Percentiles rank a stretch among this genome's conserved stretches.
phyloP scores from a whole-genome alignment of 2,113 vertebrate species.

The Dendrocopos noguchii region DNA sequence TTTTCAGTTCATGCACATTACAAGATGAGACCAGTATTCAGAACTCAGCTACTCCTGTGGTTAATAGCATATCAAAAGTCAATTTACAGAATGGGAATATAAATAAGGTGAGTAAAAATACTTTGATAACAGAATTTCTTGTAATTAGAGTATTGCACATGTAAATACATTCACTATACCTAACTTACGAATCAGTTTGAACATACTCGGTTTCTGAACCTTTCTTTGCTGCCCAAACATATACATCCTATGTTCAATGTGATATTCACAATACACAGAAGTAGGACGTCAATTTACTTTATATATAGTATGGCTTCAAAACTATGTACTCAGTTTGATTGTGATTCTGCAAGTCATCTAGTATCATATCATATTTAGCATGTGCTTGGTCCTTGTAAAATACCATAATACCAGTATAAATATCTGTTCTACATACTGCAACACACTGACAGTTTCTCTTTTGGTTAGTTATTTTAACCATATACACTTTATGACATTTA shows the following conservation, averaged over 20 bases:
- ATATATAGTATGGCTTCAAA: background rate
- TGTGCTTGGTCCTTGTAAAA: background rate
- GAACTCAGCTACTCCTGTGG: conserved; percentile 13
- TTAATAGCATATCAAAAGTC: conserved; percentile 1
- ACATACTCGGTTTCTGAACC: background rate
- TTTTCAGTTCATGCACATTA: conserved; percentile 66
- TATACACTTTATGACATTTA: background rate
- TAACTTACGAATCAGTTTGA: background rate
- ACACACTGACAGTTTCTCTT: background rate
- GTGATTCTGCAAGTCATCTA: background rate
- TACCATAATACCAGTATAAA: background rate
- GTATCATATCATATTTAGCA: background rate
- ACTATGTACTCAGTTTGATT: background rate
- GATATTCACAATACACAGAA: background rate
- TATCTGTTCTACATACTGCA: background rate
- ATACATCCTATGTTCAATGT: background rate
- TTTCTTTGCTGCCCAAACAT: background rate
- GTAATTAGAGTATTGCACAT: background rate
- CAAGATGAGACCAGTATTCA: conserved; percentile 24
- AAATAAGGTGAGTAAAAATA: conserved; percentile 65
- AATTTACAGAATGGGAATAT: conserved; percentile 24
- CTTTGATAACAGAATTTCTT: background rate
- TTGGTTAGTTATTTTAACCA: background rate
- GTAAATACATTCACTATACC: background rate
- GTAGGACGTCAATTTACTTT: background rate